phyloP scores from a whole-genome alignment of 92 coral and sea anemone genomes.

The Diadumene lineata region DNA sequence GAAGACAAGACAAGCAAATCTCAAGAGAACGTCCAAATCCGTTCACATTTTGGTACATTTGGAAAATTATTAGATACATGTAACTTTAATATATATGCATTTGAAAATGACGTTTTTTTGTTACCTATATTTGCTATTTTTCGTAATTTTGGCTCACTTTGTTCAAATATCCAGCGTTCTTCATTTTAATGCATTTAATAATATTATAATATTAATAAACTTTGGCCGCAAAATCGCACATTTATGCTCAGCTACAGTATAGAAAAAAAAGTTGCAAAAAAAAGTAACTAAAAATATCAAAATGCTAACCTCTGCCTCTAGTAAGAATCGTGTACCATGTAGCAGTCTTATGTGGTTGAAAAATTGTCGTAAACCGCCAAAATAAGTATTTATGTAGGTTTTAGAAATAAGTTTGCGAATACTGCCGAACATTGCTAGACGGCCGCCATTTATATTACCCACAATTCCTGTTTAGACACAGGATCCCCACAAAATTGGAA shows the following conservation, averaged over 20 bases:
- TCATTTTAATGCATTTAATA: too few relatives aligned
- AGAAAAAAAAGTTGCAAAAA: too few relatives aligned
- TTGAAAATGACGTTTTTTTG: too few relatives aligned
- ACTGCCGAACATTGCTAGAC: slow-evolving; percentile 9
- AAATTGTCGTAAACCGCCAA: not conserved
- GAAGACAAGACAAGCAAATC: not conserved
- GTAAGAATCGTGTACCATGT: slow-evolving; percentile 5
- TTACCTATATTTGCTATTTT: too few relatives aligned
- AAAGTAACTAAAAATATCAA: not conserved
- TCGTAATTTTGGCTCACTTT: too few relatives aligned
- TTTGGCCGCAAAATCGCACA: not conserved
- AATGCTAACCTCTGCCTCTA: slow-evolving; percentile 7
- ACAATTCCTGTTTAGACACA: too few relatives aligned
- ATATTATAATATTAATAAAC: too few relatives aligned
- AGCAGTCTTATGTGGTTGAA: not conserved
- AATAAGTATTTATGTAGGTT: not conserved
- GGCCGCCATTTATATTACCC: slow-evolving; percentile 70
- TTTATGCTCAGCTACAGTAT: not conserved
- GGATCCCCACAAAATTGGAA: too few relatives aligned
- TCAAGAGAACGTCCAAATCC: not conserved
- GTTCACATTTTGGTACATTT: not conserved
- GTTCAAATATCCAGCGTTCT: too few relatives aligned
- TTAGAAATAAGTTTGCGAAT: slow-evolving; percentile 2
- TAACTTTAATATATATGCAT: too few relatives aligned
- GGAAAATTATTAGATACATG: not conserved